A percentile compares a stretch with the other conserved stretches of the same genome.
These are phyloP conservation scores for Temnothorax rugatulus DNA, from an alignment of 2,888 invertebrate genomes.

Conservation along the genomic window DNA sequence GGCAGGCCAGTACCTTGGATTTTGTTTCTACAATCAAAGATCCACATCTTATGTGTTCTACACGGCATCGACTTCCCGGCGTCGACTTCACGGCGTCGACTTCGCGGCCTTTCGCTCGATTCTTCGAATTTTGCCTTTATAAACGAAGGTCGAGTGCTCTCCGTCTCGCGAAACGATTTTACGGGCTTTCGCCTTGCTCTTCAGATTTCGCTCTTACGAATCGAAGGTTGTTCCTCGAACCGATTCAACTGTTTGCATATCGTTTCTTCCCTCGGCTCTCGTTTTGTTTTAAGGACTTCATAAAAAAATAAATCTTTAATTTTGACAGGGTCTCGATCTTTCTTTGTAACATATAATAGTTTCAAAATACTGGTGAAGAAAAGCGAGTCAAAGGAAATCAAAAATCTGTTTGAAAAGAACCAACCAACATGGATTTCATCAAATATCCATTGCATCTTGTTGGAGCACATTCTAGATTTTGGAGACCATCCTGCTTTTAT, in stretches of 20 bases:
- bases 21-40: slow-evolving; percentile 6
- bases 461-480: neutral
- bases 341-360: neutral
- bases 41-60: neutral
- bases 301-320: neutral
- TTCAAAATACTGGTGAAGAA: neutral
- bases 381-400: neutral
- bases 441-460: neutral
- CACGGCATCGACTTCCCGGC: neutral
- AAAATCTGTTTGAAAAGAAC: neutral
- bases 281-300: neutral
- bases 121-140: neutral
- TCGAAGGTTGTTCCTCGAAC: neutral
- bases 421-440: neutral
- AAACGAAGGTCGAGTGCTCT: slow-evolving; percentile 21
- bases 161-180: neutral
- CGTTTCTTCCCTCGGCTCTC: neutral
- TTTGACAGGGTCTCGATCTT: neutral
- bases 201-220: neutral
- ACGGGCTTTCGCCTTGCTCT: neutral
- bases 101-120: slow-evolving; percentile 20
- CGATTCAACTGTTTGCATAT: neutral
- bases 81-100: neutral
- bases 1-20: neutral
- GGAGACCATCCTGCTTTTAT: neutral